A percentile compares a stretch with the other conserved stretches of the same genome.
Conservation (phyloP, 2,797 vertebrate species). For the Tokudaia muenninki region DNA sequence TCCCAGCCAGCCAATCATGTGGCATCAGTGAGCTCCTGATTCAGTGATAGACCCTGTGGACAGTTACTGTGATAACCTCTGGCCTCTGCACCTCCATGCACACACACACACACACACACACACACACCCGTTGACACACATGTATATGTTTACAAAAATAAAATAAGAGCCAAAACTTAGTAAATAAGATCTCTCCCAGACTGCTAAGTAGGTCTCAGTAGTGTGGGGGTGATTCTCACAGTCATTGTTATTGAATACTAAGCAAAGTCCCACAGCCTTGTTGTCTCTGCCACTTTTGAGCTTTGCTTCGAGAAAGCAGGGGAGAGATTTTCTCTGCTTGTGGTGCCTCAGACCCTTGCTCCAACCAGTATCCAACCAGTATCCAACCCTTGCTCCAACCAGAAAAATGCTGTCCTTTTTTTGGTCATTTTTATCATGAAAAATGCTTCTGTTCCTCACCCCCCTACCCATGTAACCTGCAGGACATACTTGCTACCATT, state of each 20-base stretch:
- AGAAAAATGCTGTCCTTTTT: neutral
- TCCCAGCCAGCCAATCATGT: accelerated
- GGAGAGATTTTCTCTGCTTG: neutral
- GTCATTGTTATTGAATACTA: neutral
- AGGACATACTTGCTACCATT: conserved; percentile 91
- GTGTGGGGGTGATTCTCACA: neutral
- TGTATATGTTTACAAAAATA: neutral
- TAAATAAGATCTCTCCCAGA: neutral
- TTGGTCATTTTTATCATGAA: neutral
- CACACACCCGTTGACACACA: too few species aligned
- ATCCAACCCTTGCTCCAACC: neutral
- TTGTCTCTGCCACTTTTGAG: neutral
- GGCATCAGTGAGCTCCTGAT: neutral
- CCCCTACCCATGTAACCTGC: conserved; percentile 73
- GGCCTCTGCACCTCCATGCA: neutral
- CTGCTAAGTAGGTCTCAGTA: neutral
- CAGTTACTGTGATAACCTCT: neutral
- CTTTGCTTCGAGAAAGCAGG: neutral
- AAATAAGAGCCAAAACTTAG: neutral
- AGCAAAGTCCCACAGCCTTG: neutral
- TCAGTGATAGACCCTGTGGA: neutral
- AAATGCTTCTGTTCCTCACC: neutral
- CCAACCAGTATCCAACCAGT: too few species aligned
- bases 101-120: neutral
- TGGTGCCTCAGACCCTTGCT: neutral